Evolutionary conservation across 2,888 invertebrate species (phyloP), one percentile per base, ranked within the genome.

Genomic region (Apamea anceps): DNA sequence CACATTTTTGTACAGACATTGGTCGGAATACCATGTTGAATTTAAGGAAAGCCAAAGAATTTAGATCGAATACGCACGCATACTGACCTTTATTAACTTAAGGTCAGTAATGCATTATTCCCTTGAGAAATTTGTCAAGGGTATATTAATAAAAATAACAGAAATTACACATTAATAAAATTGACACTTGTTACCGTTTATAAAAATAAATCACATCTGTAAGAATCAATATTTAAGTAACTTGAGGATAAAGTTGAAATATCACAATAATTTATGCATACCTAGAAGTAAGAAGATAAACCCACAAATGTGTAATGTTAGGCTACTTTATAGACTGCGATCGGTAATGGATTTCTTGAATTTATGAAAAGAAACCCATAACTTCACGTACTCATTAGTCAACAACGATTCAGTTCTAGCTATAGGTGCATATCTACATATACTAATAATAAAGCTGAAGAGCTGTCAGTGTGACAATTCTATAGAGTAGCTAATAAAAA

Each of bases 21-120:
- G 82, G 66, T 72, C 74, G 66, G 37, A 79, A 84, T 75, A 75
- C 70, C 63, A 57, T 37, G 25, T 57, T 45, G 13, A 79, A 77
- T 65, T 77, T 67, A 28, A 75, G 65, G 73, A 79, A 82, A 72
- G 42, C 37, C 57, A 65, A 75, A 65, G 57, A 71, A 79, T 73
- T 80, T 73, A 66, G 77, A 73, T 72, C 60, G 45, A 57, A 71
- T 79, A 66, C 62, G 80, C 68, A 72, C 57, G 68, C 72, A 78
- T 13, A 63, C 72, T 74, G 77, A 78, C 81, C 72, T 79, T 75
- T 78, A 28, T 25, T 32, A 75, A 74, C 32, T 74, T 62, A 70
- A 79, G 70, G 77, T 78, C 68, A 76, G 45, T 65, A 70, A 72
- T 86, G 73, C 67, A 79, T 73, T 48, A 82, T 79, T 72, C 57